Conservation (phyloP, 2,113 vertebrate species). For the Seriola quinqueradiata region DNA sequence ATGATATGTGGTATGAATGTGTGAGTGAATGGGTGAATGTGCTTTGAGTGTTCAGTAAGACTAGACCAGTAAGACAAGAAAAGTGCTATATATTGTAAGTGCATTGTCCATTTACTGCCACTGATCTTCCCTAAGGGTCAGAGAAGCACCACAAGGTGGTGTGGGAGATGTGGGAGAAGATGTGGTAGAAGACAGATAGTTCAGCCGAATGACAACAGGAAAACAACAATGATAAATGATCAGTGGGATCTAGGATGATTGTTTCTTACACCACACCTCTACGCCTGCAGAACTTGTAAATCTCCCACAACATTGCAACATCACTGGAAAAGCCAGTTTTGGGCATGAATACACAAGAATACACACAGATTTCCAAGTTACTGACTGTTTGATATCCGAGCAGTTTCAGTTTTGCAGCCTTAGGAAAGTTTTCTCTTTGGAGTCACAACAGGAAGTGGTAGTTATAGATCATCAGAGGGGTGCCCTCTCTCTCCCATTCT, state of each 20-base stretch:
- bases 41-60: too few relatives aligned
- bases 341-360: not conserved
- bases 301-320: not conserved
- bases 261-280: not conserved
- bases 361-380: not conserved
- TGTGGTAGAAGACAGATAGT: not conserved
- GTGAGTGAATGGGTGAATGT: too few relatives aligned
- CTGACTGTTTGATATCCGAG: not conserved
- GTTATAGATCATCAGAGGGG: constrained; percentile 16
- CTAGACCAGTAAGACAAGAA: too few relatives aligned
- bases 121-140: too few relatives aligned
- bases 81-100: too few relatives aligned
- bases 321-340: constrained; percentile 3
- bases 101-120: too few relatives aligned
- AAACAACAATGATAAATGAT: not conserved
- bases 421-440: not conserved
- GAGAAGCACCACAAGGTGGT: not conserved
- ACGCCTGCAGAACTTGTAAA: too few relatives aligned
- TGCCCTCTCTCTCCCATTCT: not conserved
- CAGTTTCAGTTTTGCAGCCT: not conserved
- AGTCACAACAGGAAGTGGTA: constrained; percentile 30
- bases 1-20: too few relatives aligned
- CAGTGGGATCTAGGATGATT: not conserved
- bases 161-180: not conserved
- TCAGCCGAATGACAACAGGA: not conserved